These are phyloP conservation scores for Lobophora halterata DNA, from an alignment of 2,888 invertebrate species.

Conservation along the genomic window DNA sequence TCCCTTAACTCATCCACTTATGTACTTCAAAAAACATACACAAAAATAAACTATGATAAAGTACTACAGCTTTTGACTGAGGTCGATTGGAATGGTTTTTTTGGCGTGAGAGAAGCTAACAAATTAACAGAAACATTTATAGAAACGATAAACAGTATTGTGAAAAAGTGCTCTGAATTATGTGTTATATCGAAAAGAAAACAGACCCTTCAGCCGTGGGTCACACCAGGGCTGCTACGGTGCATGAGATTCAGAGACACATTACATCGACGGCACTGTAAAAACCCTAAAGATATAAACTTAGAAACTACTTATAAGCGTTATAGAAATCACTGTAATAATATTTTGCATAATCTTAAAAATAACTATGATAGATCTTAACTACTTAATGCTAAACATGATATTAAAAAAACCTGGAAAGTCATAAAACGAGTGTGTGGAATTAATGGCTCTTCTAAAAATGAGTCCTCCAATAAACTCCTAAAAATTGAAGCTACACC, in stretches of 20 bases:
- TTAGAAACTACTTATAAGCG: constrained; percentile 1
- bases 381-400: background rate
- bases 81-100: background rate
- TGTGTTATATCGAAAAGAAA: too few species aligned
- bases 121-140: background rate
- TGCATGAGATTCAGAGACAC: constrained; percentile 1
- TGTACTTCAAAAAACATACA: background rate
- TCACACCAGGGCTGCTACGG: background rate
- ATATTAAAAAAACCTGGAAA: constrained; percentile 3
- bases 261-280: background rate
- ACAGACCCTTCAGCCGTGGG: too few species aligned
- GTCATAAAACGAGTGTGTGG: background rate
- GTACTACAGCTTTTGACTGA: background rate
- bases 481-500: too few species aligned
- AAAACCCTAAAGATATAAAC: background rate
- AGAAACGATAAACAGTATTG: too few species aligned
- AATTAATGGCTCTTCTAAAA: too few species aligned
- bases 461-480: too few species aligned
- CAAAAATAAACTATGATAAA: background rate
- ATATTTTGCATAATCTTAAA: background rate
- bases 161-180: too few species aligned
- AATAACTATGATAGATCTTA: background rate
- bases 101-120: background rate
- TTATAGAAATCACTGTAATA: constrained; percentile 4
- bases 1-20: too few species aligned